Percentiles rank a stretch among this genome's conserved stretches.
Conservation (phyloP, 2,113 vertebrate species). For the Monopterus albus region DNA sequence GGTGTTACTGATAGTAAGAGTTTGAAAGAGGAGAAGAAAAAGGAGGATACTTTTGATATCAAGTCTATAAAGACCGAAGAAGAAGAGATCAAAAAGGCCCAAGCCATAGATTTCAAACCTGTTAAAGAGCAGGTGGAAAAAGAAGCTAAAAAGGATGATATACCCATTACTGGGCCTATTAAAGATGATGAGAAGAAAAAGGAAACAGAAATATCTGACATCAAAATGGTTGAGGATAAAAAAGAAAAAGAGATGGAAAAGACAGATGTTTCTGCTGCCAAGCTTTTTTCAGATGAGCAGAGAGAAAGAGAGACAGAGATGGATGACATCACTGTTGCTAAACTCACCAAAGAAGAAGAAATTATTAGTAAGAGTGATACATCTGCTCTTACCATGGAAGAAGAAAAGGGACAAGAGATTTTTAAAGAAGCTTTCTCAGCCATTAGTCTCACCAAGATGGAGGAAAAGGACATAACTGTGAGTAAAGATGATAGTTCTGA, state of each 20-base stretch:
- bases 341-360: slow-evolving; percentile 50
- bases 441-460: not conserved
- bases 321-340: slow-evolving; percentile 33
- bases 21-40: slow-evolving; percentile 47
- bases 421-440: slow-evolving; percentile 36
- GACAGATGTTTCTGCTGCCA: slow-evolving; percentile 14
- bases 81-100: slow-evolving; percentile 23
- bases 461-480: slow-evolving; percentile 21
- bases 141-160: slow-evolving; percentile 28
- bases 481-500: slow-evolving; percentile 37
- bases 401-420: slow-evolving; percentile 31
- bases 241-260: slow-evolving; percentile 55
- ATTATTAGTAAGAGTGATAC: slow-evolving; percentile 18
- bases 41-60: slow-evolving; percentile 23
- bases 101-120: slow-evolving; percentile 5
- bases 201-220: slow-evolving; percentile 11
- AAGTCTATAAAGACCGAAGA: slow-evolving; percentile 24
- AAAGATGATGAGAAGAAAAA: slow-evolving; percentile 79
- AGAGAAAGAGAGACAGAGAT: slow-evolving; percentile 29
- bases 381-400: slow-evolving; percentile 2
- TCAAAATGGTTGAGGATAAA: slow-evolving; percentile 56
- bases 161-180: not conserved
- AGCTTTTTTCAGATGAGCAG: slow-evolving; percentile 37
- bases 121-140: slow-evolving; percentile 33
- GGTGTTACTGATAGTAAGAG: slow-evolving; percentile 9